These are phyloP conservation scores for Thera britannica DNA, from an alignment of 2,888 invertebrate genomes.

Conservation along the genomic window DNA sequence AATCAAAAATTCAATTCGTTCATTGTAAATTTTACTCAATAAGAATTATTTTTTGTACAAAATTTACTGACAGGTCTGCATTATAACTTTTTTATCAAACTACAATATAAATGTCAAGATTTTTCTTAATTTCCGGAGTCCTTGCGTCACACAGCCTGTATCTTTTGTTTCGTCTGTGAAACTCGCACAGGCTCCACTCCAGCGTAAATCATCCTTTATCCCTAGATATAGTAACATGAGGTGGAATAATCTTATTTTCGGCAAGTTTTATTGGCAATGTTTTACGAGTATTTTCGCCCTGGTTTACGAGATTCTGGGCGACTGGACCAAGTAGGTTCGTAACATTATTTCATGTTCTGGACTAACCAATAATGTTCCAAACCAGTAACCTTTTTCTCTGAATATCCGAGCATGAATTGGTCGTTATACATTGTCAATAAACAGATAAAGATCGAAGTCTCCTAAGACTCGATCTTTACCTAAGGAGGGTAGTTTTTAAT, in stretches of 20 bases:
- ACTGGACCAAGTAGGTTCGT: constrained; percentile 2
- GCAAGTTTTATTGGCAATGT: constrained; percentile 33
- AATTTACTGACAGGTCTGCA: too few species aligned
- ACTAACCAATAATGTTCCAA: constrained; percentile 6
- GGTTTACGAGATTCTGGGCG: constrained; percentile 13
- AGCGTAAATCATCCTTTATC: constrained; percentile 13
- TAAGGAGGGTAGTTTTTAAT: not conserved
- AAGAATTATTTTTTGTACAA: too few species aligned
- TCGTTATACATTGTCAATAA: too few species aligned
- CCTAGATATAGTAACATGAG: constrained; percentile 22
- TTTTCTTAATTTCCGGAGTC: not conserved
- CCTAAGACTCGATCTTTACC: not conserved
- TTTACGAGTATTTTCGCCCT: constrained; percentile 27
- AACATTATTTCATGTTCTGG: not conserved
- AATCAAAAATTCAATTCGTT: too few species aligned
- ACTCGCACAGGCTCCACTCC: not conserved
- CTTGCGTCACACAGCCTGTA: not conserved
- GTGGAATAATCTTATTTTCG: constrained; percentile 29
- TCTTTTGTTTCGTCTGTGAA: not conserved
- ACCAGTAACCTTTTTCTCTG: not conserved
- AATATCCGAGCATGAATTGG: not conserved
- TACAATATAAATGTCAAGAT: too few species aligned
- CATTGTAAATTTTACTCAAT: too few species aligned
- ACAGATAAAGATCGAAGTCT: too few species aligned
- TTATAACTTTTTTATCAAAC: too few species aligned